Base-by-base conservation (phyloP, 2,888 invertebrate genomes). In the Agelastica alni region DNA sequence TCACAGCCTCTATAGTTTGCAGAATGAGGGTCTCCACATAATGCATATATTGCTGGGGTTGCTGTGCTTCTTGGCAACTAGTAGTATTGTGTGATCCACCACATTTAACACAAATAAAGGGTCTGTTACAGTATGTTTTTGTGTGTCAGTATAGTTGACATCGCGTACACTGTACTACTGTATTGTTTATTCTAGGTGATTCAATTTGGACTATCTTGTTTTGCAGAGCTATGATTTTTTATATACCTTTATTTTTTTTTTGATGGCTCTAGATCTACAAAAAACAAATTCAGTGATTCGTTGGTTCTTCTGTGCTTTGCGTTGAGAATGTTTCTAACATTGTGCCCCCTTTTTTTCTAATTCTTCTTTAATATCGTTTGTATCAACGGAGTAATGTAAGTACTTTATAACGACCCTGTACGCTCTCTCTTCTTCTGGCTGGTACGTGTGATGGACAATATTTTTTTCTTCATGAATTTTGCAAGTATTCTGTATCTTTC, bases 91-190 rank as follows among this genome's bases (percentile, higher is more conserved):
- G 53, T 7, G 36, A 2, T 17, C 37, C 41, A 3, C 14, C 36
- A 13, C 46, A 46, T 37, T 53, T 53, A 4, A 46, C 26, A 20
- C 46, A 53, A 12, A 32, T 1, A 22, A 17, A 43, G n/a, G 26
- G 32, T 12, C 22, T 20, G n/a, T 43, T 43, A 36, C 51, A 51
- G 28, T 44, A 51, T 13, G 37, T 32, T 36, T 45, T 41, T 9
- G 20, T 28, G 39, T 20, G 45, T 9, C 31, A 13, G 12, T 45
- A 45, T 18, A 16, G 13, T 17, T 45, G 45, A 12, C 45, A 45
- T 45, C 39, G 13, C 17, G 18, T 39, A 39, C 39, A 39, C 17
- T 39, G 39, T 9, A 39, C 18, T 22, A 22, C 9, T 4, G 4
- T 22, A 22, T 22, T 22, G 4, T 22, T 9, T 22, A 1, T 22